Conservation (phyloP, 2,113 vertebrate species). For the Oreochromis aureus region DNA sequence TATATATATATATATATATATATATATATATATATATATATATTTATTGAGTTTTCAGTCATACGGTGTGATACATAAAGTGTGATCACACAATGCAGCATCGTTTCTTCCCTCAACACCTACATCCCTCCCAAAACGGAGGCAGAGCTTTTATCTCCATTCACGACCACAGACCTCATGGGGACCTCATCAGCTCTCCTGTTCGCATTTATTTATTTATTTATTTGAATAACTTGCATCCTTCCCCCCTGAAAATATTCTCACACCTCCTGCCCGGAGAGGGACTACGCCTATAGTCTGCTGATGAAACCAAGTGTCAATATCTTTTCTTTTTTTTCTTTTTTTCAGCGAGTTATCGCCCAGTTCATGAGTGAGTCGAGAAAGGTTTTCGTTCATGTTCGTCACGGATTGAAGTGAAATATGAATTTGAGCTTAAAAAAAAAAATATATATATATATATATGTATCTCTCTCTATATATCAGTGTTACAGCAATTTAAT, state of each 20-base stretch:
- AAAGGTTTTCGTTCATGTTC: not conserved
- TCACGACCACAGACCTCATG: not conserved
- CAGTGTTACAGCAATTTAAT: not conserved
- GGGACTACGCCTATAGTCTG: slow-evolving; percentile 27
- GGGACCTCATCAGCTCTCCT: not conserved
- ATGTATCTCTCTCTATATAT: not conserved
- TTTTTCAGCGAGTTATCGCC: not conserved
- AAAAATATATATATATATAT: not conserved
- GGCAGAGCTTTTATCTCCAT: not conserved
- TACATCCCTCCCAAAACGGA: not conserved
- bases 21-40: too few relatives aligned
- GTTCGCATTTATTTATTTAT: not conserved
- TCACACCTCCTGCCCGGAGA: not conserved
- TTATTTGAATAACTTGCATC: not conserved
- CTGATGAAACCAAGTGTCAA: slow-evolving; percentile 57
- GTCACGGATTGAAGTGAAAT: not conserved
- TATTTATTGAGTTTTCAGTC: not conserved
- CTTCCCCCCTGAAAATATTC: not conserved
- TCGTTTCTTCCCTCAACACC: not conserved
- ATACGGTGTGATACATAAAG: not conserved
- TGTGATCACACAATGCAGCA: not conserved
- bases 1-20: not conserved
- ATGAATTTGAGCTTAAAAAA: not conserved
- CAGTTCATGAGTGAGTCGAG: not conserved
- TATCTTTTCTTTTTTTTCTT: not conserved